These are phyloP conservation scores for Melinaea menophilus DNA, from an alignment of 2,888 invertebrate genomes.

Conservation along the genomic window DNA sequence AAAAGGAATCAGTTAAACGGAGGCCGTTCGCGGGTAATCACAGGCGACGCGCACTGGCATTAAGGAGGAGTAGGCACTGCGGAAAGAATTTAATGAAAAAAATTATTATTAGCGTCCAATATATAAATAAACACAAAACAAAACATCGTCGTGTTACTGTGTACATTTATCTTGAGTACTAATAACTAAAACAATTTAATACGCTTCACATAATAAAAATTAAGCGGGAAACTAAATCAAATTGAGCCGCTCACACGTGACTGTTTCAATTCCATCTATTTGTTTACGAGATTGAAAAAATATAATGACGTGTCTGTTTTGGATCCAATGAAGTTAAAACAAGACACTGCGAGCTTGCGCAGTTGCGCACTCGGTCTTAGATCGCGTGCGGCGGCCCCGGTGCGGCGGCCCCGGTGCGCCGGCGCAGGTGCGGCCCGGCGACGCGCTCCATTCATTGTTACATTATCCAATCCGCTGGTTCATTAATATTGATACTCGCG, in stretches of 20 bases:
- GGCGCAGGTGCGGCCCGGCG: slow-evolving; percentile 61
- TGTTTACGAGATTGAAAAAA: no score
- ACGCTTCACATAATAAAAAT: no score
- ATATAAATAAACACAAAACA: neutral
- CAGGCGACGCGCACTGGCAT: slow-evolving; percentile 59
- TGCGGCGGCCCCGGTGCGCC: slow-evolving; percentile 70
- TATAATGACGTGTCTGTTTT: no score
- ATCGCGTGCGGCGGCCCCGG: slow-evolving; percentile 59
- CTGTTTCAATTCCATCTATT: no score
- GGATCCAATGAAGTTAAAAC: no score
- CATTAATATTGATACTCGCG: slow-evolving; percentile 21
- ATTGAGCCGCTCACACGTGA: no score
- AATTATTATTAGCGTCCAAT: neutral
- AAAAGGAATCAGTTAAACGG: slow-evolving; percentile 74
- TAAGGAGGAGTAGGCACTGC: slow-evolving; percentile 43
- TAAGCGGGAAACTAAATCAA: no score
- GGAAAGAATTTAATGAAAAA: neutral
- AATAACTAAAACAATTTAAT: no score
- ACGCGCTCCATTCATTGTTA: slow-evolving; percentile 73
- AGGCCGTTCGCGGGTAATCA: slow-evolving; percentile 75
- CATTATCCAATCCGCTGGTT: slow-evolving; percentile 31
- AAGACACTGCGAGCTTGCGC: neutral
- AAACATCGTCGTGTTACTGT: no score
- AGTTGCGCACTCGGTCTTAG: slow-evolving; percentile 37
- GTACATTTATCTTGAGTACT: no score